These are phyloP conservation scores for Pseudococcus longispinus DNA, from an alignment of 2,888 invertebrate species.

Conservation along the genomic window DNA sequence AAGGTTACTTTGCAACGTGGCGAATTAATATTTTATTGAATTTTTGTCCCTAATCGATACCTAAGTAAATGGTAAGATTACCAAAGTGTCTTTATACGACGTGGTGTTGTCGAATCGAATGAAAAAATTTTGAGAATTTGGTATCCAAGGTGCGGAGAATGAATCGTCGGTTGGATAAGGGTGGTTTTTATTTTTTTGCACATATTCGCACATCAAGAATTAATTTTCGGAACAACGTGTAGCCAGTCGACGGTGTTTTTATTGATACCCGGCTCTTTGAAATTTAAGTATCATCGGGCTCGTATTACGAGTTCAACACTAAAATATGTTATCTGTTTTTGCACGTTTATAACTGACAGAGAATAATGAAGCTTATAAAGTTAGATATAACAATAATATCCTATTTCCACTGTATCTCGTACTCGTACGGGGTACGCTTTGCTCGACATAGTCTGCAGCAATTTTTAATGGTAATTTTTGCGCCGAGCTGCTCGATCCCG, in stretches of 20 bases:
- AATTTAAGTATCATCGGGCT: constrained; percentile 56
- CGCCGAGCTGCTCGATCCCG: too few relatives aligned
- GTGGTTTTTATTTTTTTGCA: too few relatives aligned
- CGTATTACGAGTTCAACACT: constrained; percentile 56
- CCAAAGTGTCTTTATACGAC: too few relatives aligned
- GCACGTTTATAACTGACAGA: constrained; percentile 57
- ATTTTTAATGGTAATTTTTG: constrained; percentile 33
- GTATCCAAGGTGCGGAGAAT: too few relatives aligned
- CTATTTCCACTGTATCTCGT: constrained; percentile 43
- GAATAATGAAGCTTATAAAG: constrained; percentile 57
- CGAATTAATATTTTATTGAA: neutral
- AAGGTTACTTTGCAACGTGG: neutral
- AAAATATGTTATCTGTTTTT: constrained; percentile 57
- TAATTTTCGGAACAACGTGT: constrained; percentile 48
- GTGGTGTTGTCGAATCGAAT: neutral
- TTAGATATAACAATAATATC: constrained; percentile 56
- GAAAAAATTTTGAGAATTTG: neutral
- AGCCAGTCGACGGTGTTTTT: constrained; percentile 56
- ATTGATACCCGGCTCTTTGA: constrained; percentile 55
- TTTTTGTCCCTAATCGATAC: neutral
- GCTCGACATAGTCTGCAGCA: constrained; percentile 17
- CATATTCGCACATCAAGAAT: neutral
- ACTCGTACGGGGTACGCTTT: neutral
- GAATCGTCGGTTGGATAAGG: too few relatives aligned
- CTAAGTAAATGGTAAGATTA: neutral